A percentile compares a stretch with the other conserved stretches of the same genome.
Conservation (phyloP, 1,140 invertebrate species). For the Calosoma granatense region DNA sequence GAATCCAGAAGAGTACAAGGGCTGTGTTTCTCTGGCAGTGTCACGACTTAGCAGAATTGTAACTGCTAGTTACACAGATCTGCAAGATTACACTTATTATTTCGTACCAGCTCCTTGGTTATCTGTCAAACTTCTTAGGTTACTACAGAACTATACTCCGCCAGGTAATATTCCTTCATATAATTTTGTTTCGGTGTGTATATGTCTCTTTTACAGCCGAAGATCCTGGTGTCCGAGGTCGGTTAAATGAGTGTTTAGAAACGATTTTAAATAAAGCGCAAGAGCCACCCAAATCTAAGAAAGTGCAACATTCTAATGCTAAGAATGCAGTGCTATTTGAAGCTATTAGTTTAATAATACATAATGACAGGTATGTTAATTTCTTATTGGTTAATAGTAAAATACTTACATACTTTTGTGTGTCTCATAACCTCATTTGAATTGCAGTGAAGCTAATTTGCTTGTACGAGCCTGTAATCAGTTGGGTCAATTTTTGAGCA, state of each 20-base stretch:
- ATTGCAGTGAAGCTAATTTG: conserved; percentile 84
- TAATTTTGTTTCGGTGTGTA: neutral
- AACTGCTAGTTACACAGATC: conserved; percentile 93
- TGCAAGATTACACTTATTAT: conserved; percentile 99
- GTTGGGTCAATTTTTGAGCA: conserved; percentile 95
- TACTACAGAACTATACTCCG: conserved; percentile 97
- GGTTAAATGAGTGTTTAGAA: conserved; percentile 96
- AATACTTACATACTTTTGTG: conserved; percentile 5
- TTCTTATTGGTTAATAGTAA: neutral
- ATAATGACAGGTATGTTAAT: conserved; percentile 72
- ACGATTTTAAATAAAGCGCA: conserved; percentile 99
- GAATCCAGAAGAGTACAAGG: conserved; percentile 99
- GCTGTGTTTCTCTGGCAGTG: conserved; percentile 95
- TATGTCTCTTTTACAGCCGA: conserved; percentile 43
- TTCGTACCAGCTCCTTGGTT: conserved; percentile 99
- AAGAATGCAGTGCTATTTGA: conserved; percentile 99
- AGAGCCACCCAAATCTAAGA: conserved; percentile 99
- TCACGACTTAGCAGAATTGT: conserved; percentile 95
- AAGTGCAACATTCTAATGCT: conserved; percentile 99
- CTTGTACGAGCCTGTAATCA: conserved; percentile 98
- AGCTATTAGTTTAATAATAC: conserved; percentile 98
- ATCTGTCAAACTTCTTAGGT: conserved; percentile 91
- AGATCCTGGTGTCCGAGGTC: conserved; percentile 87
- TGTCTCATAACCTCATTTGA: too few species aligned
- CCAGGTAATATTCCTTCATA: conserved; percentile 51